These are phyloP conservation scores for Brenthis hecate DNA, from an alignment of 2,888 invertebrate species.

Conservation along the genomic window DNA sequence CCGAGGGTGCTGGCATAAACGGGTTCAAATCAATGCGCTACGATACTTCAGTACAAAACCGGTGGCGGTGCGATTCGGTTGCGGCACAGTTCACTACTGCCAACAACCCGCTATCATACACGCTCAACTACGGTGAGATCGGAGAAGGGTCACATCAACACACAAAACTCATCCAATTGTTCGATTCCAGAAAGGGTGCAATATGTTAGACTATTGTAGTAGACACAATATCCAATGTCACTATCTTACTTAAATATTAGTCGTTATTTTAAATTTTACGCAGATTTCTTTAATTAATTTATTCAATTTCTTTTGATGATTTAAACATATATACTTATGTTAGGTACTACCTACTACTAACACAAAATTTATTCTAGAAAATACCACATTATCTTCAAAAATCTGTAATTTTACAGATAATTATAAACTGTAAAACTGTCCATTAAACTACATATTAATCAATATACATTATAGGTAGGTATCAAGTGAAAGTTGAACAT, in stretches of 20 bases:
- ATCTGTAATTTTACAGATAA: no score
- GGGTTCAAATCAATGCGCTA: slow-evolving; percentile 54
- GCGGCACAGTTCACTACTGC: slow-evolving; percentile 73
- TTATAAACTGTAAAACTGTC: neutral
- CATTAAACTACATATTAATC: slow-evolving; percentile 4
- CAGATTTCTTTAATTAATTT: no score
- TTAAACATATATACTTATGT: no score
- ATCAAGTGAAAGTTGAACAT: slow-evolving; percentile 34
- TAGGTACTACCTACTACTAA: no score
- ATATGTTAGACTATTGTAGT: slow-evolving; percentile 32
- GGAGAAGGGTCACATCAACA: slow-evolving; percentile 75
- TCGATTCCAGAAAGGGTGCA: slow-evolving; percentile 62
- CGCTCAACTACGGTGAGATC: slow-evolving; percentile 51
- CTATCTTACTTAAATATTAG: neutral
- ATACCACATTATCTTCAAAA: no score
- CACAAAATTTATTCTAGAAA: no score
- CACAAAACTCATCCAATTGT: slow-evolving; percentile 65
- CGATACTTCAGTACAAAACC: slow-evolving; percentile 51
- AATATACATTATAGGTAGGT: slow-evolving; percentile 23
- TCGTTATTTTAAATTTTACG: no score
- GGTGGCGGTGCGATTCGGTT: slow-evolving; percentile 75
- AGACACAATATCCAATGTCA: neutral
- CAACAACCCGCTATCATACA: slow-evolving; percentile 44
- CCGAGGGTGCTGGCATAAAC: slow-evolving; percentile 52
- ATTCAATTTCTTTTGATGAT: no score